Evolutionary conservation across 2,113 vertebrate genomes (phyloP), one percentile per base, ranked within the genome.

Genomic region (Phycodurus eques): DNA sequence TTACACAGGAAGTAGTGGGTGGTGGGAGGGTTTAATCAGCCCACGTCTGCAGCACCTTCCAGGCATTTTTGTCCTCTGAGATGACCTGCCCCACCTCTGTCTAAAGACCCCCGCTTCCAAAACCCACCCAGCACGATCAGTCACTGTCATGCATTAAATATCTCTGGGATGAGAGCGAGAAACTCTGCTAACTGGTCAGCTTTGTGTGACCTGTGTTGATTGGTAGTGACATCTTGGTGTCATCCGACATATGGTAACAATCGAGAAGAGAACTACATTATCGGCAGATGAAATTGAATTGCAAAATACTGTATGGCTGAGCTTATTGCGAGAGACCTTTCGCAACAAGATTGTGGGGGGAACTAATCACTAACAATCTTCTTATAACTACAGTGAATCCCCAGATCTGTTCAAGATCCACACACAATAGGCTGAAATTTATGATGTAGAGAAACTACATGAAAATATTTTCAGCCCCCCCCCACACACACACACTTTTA

Each of bases 1-100:
- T 82, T 69, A 75, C 43, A 75, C 81, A 87, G 87, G 84, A 87
- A 82, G 74, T 22, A 19, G 83, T 83, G 81, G 81, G 83, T 42
- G 75, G 83, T 74, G 76, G 79, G 82, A 81, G 74, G 84, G 73
- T 75, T 71, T 78, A 27, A 78, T 75, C 67, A 74, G 68, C 68
- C 75, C 70, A 67, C 71, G 63, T 81, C 72, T 76, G 43, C 71
- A 75, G 74, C 67, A 75, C 72, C 68, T 81, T 80, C 79, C 35
- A 82, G 76, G 74, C 76, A 83, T 80, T 78, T 20, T 60, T 68
- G 71, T 71, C 44, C 71, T 75, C 71, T 71, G 64, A 81, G 78
- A 72, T 71, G 31, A 75, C 72, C 79, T 77, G 74, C 73, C 77
- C 71, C 75, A 80, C 75, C 82, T 77, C 73, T 42, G 59, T 73